Evolutionary conservation across 2,888 invertebrate species (phyloP).

Genomic region (Agriopis marginaria): DNA sequence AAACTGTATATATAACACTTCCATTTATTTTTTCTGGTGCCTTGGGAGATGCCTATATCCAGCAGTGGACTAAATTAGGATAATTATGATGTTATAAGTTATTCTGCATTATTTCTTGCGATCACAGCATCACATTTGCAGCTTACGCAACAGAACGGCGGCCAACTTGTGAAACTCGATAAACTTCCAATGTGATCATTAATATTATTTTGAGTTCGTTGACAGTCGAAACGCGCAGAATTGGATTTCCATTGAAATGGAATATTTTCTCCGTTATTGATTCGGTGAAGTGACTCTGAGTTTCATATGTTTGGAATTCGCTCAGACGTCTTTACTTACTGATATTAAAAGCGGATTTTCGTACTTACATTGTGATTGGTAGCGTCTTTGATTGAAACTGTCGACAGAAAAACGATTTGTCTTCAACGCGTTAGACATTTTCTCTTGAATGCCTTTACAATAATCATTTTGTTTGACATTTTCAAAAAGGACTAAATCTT

Average conservation of each 20-base stretch:
- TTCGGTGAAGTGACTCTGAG: slow-evolving; percentile 49
- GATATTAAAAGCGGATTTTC: slow-evolving; percentile 47
- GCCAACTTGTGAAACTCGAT: slow-evolving; percentile 39
- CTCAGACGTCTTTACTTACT: slow-evolving; percentile 46
- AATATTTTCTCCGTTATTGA: slow-evolving; percentile 57
- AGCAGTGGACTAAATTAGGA: too few relatives aligned
- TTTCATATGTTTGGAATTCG: slow-evolving; percentile 52
- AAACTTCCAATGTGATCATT: slow-evolving; percentile 50
- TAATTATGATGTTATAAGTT: neutral
- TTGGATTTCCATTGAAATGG: slow-evolving; percentile 59
- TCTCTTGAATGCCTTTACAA: slow-evolving; percentile 5
- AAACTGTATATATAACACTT: too few relatives aligned
- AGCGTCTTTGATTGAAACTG: slow-evolving; percentile 12
- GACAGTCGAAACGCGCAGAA: slow-evolving; percentile 50
- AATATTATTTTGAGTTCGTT: slow-evolving; percentile 54
- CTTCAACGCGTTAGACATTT: slow-evolving; percentile 9
- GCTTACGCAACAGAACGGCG: slow-evolving; percentile 17
- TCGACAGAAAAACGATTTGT: slow-evolving; percentile 14
- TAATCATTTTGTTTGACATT: neutral
- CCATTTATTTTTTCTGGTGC: too few relatives aligned
- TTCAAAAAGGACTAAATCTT: too few relatives aligned
- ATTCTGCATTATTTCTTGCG: neutral
- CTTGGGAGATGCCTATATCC: too few relatives aligned
- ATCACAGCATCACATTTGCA: slow-evolving; percentile 8
- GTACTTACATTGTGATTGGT: slow-evolving; percentile 24